A percentile compares a stretch with the other conserved stretches of the same genome.
Conservation (phyloP, 2,888 invertebrate genomes). For the Catocala sponsa region DNA sequence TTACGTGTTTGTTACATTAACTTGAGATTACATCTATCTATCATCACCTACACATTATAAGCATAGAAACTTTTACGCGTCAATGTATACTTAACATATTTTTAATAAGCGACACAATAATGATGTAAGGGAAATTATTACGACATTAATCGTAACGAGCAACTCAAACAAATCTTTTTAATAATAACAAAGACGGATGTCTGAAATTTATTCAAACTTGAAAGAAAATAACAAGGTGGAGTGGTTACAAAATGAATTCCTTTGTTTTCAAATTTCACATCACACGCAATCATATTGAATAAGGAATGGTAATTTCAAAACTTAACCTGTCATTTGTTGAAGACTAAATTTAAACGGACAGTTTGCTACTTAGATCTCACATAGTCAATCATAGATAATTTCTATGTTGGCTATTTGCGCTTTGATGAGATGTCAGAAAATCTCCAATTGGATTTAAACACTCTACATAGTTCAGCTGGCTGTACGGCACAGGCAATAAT, state of each 20-base stretch:
- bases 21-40: slow-evolving; percentile 31
- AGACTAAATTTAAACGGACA: slow-evolving; percentile 8
- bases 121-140: slow-evolving; percentile 17
- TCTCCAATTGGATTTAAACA: slow-evolving; percentile 12
- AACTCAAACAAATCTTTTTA: slow-evolving; percentile 20
- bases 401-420: neutral
- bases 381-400: too few relatives aligned
- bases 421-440: slow-evolving; percentile 22
- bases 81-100: slow-evolving; percentile 16
- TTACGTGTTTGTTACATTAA: slow-evolving; percentile 61
- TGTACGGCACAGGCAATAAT: slow-evolving; percentile 2
- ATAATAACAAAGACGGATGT: slow-evolving; percentile 53
- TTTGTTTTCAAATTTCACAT: slow-evolving; percentile 68
- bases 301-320: slow-evolving; percentile 11
- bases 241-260: slow-evolving; percentile 53
- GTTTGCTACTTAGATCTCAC: neutral
- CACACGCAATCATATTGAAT: slow-evolving; percentile 49
- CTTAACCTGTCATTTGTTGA: slow-evolving; percentile 1
- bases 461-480: slow-evolving; percentile 6
- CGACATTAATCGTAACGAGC: slow-evolving; percentile 18
- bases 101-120: neutral
- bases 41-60: slow-evolving; percentile 25
- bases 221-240: slow-evolving; percentile 39
- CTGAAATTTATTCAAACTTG: slow-evolving; percentile 49
- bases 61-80: slow-evolving; percentile 29